These are phyloP conservation scores for Lacerta agilis DNA, from an alignment of 2,797 vertebrate genomes.

Conservation along the genomic window DNA sequence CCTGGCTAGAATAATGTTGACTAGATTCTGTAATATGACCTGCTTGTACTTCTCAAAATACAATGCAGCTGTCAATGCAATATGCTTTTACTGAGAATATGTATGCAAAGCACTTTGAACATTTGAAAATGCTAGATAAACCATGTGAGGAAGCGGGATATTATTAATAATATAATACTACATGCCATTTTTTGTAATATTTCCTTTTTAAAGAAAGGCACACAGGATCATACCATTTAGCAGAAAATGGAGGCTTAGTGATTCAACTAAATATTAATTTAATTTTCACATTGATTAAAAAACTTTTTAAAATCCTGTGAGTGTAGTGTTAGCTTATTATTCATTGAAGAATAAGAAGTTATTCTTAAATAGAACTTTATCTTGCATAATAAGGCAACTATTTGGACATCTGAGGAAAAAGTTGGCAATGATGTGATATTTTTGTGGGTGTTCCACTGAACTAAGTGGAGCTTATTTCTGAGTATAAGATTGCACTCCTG, in stretches of 20 bases:
- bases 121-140: neutral
- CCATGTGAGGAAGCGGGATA: neutral
- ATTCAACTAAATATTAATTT: constrained; percentile 56
- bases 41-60: neutral
- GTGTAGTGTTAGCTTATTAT: neutral
- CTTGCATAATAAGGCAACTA: neutral
- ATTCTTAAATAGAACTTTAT: neutral
- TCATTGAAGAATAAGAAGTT: neutral
- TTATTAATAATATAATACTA: neutral
- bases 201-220: neutral
- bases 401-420: neutral
- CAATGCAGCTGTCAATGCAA: neutral
- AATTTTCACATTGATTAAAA: neutral
- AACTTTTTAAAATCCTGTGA: neutral
- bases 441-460: neutral
- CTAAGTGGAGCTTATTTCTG: neutral
- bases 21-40: neutral
- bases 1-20: neutral
- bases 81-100: neutral
- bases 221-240: constrained; percentile 47
- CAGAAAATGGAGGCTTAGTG: constrained; percentile 56
- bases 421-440: neutral
- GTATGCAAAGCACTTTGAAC: neutral
- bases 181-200: neutral
- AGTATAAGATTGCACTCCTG: neutral